phyloP scores from a whole-genome alignment of 2,797 vertebrate species.

The Microctenopoma lineatum region DNA sequence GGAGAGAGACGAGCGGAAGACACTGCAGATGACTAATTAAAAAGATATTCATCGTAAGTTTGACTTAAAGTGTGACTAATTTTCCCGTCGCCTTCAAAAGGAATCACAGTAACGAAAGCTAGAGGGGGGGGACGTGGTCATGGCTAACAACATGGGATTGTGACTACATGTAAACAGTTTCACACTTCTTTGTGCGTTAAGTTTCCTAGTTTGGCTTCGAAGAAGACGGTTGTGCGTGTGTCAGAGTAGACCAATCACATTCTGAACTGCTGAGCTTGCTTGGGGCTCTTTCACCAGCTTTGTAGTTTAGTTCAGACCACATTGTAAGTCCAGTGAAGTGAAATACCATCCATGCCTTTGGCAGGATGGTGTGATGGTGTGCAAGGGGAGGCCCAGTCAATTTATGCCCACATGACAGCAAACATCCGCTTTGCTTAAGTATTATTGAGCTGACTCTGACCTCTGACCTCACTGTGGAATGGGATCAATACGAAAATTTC shows the following conservation, averaged over 20 bases:
- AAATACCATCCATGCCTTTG: slow-evolving; percentile 39
- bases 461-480: slow-evolving; percentile 40
- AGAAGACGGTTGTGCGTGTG: neutral
- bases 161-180: neutral
- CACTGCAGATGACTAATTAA: slow-evolving; percentile 25
- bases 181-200: neutral
- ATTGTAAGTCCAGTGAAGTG: slow-evolving; percentile 19
- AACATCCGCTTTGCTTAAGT: slow-evolving; percentile 39
- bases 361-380: slow-evolving; percentile 25
- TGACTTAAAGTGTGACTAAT: slow-evolving; percentile 28
- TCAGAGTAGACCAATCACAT: neutral
- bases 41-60: slow-evolving; percentile 27
- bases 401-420: slow-evolving; percentile 44
- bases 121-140: neutral
- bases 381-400: slow-evolving; percentile 26
- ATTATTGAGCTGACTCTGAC: slow-evolving; percentile 44
- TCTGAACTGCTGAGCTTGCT: slow-evolving; percentile 15
- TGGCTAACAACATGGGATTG: slow-evolving; percentile 11
- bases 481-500: slow-evolving; percentile 9
- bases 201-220: neutral
- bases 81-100: slow-evolving; percentile 2
- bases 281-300: slow-evolving; percentile 9
- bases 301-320: neutral
- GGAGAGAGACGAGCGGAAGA: slow-evolving; percentile 2
- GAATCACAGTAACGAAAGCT: slow-evolving; percentile 6